A percentile compares a stretch with the other conserved stretches of the same genome.
Conservation (phyloP, 2,113 vertebrate genomes). For the Eublepharis macularius region DNA sequence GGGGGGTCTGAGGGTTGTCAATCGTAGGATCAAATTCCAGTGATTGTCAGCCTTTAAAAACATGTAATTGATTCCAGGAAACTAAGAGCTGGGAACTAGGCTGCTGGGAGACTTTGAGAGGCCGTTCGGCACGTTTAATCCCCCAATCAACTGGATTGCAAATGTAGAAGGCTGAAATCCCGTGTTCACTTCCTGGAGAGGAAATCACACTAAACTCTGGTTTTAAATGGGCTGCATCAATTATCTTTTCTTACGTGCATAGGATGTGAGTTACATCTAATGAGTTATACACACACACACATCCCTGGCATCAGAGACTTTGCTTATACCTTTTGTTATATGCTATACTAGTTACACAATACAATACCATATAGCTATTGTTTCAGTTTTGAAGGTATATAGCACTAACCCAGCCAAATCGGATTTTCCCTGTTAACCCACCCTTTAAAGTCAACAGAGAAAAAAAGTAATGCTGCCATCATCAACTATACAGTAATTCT, state of each 20-base stretch:
- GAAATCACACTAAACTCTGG: neutral
- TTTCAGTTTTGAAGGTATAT: neutral
- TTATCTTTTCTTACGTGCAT: neutral
- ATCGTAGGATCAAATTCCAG: slow-evolving; percentile 10
- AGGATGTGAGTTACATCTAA: neutral
- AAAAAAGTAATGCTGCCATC: no score
- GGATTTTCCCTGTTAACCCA: neutral
- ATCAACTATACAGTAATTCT: no score
- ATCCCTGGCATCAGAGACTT: neutral
- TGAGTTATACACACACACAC: neutral
- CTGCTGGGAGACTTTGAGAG: neutral
- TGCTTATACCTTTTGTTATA: neutral
- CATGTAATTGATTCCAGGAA: neutral
- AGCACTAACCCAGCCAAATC: neutral
- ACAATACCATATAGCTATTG: neutral
- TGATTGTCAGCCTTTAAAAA: neutral
- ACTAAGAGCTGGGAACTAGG: neutral
- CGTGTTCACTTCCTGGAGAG: neutral
- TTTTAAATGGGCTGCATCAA: no score
- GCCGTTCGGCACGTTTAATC: neutral
- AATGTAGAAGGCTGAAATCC: neutral
- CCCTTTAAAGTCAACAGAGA: neutral
- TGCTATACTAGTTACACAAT: neutral
- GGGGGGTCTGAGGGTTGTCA: neutral
- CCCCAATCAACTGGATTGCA: neutral